A percentile compares a stretch with the other conserved stretches of the same genome.
Conservation (phyloP, 2,888 invertebrate species). For the Aplocera efformata region DNA sequence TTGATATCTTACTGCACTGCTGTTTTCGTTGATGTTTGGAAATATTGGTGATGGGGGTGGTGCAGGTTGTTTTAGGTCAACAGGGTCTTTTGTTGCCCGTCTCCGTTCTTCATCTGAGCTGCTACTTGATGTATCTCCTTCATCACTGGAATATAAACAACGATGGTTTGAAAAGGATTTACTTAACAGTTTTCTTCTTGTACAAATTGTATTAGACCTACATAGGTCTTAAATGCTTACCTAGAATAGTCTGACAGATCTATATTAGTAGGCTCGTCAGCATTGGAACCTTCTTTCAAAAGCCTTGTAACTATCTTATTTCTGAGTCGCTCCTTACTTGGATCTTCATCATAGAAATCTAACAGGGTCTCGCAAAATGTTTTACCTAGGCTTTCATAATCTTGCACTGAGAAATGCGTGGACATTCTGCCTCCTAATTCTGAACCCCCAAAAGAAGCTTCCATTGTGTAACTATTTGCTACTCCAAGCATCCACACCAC, state of each 20-base stretch:
- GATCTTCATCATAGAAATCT: conserved; percentile 94
- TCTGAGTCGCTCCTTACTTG: conserved; percentile 89
- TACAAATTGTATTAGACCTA: too few species aligned
- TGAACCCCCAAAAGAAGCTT: conserved; percentile 96
- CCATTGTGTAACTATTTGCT: conserved; percentile 96
- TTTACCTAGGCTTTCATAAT: conserved; percentile 86
- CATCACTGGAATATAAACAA: conserved; percentile 80
- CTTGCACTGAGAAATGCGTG: conserved; percentile 90
- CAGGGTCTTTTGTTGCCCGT: conserved; percentile 78
- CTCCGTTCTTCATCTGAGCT: conserved; percentile 81
- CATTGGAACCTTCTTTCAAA: conserved; percentile 90
- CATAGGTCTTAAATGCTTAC: conserved; percentile 57
- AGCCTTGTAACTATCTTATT: conserved; percentile 90
- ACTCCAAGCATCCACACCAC: conserved; percentile 98
- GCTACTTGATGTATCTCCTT: conserved; percentile 88
- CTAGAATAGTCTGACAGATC: conserved; percentile 93
- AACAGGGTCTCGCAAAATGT: conserved; percentile 95
- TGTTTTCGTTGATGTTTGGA: conserved; percentile 58
- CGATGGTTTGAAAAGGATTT: too few species aligned
- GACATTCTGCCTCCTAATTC: conserved; percentile 89
- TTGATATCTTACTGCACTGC: conserved; percentile 51
- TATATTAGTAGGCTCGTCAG: conserved; percentile 93
- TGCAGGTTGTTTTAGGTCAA: conserved; percentile 68
- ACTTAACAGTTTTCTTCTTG: not conserved
- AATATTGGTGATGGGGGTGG: conserved; percentile 87